These are phyloP conservation scores for Glyphotaelius pellucidus DNA, from an alignment of 2,888 invertebrate species.

Conservation along the genomic window DNA sequence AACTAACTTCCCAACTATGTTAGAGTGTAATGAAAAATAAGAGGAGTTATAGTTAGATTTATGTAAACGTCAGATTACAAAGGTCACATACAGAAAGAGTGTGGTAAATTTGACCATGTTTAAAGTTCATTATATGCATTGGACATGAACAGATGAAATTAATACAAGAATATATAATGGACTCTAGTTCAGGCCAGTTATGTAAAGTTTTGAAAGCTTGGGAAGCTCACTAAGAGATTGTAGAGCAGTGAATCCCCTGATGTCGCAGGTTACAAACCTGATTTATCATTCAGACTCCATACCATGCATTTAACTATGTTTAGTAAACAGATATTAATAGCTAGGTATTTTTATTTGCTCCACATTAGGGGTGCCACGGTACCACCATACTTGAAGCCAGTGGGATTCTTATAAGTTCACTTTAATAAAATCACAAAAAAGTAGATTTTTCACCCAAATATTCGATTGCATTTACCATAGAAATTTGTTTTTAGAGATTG, in stretches of 20 bases:
- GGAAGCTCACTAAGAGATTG: too few species aligned
- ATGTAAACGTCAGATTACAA: not conserved
- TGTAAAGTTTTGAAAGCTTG: not conserved
- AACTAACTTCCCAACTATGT: not conserved
- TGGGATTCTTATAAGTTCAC: not conserved
- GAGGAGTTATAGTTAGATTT: not conserved
- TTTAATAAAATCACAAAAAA: not conserved
- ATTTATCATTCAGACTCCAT: not conserved
- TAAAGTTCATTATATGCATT: not conserved
- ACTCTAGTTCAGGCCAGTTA: not conserved
- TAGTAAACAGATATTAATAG: not conserved
- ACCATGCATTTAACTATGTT: not conserved
- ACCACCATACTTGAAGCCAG: not conserved
- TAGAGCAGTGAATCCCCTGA: not conserved
- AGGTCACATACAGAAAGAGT: not conserved
- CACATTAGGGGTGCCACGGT: not conserved
- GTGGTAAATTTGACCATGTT: not conserved
- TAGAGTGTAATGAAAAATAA: not conserved
- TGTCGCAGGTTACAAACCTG: not conserved
- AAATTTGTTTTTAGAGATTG: too few species aligned
- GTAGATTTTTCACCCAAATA: not conserved
- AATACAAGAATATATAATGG: not conserved
- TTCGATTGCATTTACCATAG: not conserved
- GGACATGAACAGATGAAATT: not conserved
- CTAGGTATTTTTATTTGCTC: not conserved